A percentile compares a stretch with the other conserved stretches of the same genome.
Conservation (phyloP, 2,113 vertebrate genomes). For the Numenius arquata region DNA sequence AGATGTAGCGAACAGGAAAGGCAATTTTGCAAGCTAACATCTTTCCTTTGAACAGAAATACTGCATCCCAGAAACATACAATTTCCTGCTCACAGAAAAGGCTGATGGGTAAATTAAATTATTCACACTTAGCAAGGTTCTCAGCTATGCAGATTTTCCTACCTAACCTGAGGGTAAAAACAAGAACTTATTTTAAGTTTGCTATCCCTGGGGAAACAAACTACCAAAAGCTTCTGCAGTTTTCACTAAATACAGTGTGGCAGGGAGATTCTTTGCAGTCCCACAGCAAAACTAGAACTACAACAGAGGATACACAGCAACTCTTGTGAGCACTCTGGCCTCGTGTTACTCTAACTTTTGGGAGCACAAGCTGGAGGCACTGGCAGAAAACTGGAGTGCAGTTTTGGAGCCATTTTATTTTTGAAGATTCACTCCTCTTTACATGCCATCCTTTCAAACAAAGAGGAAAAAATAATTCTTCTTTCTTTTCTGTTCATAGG, state of each 20-base stretch:
- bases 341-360: fast-evolving
- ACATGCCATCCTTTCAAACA: not conserved
- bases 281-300: not conserved
- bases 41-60: not conserved
- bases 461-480: not conserved
- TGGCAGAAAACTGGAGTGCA: not conserved
- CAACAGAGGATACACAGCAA: not conserved
- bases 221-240: not conserved
- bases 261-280: not conserved
- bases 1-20: not conserved
- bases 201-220: not conserved
- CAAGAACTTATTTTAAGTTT: not conserved
- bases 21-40: not conserved
- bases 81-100: not conserved
- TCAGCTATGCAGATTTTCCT: not conserved
- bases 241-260: not conserved
- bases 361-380: not conserved
- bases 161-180: not conserved
- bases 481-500: not conserved
- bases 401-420: not conserved
- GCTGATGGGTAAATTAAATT: not conserved
- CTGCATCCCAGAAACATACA: not conserved
- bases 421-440: not conserved
- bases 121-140: not conserved
- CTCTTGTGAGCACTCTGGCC: not conserved